Percentiles rank a stretch among this genome's conserved stretches.
Evolutionary conservation across 1,140 invertebrate species (phyloP).

Genomic region (Apis cerana): DNA sequence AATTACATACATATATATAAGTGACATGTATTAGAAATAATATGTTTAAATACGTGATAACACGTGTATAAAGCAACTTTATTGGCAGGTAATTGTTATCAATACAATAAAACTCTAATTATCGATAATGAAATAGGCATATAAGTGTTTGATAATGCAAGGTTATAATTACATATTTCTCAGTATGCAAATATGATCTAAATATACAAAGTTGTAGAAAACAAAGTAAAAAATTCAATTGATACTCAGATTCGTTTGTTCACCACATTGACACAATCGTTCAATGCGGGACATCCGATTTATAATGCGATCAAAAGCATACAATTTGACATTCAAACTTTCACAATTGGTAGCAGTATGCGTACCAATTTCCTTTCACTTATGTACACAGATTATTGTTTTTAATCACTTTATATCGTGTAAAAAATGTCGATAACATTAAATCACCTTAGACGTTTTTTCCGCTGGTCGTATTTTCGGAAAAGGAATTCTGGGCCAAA

Average conservation of each 20-base stretch:
- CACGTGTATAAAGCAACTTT: neutral
- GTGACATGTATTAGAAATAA: too few relatives aligned
- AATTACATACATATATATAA: neutral
- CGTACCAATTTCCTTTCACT: slow-evolving; percentile 20
- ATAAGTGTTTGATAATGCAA: neutral
- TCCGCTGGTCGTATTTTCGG: slow-evolving; percentile 36
- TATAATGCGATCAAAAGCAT: neutral
- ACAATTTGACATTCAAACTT: slow-evolving; percentile 22
- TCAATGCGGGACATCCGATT: too few relatives aligned
- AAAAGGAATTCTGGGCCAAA: slow-evolving; percentile 45
- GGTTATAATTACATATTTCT: slow-evolving; percentile 21
- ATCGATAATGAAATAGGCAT: neutral
- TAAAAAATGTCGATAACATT: neutral
- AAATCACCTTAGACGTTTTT: slow-evolving; percentile 56
- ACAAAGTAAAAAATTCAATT: neutral
- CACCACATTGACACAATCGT: neutral
- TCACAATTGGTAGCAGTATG: slow-evolving; percentile 1
- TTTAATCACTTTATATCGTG: slow-evolving; percentile 11
- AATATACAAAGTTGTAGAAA: neutral
- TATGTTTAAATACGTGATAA: too few relatives aligned
- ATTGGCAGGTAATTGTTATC: neutral
- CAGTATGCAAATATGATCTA: too few relatives aligned
- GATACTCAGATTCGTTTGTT: too few relatives aligned
- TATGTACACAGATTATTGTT: slow-evolving; percentile 12
- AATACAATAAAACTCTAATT: neutral